Base-by-base conservation (phyloP, 2,888 invertebrate genomes). In the Fissipunctia ypsillon region DNA sequence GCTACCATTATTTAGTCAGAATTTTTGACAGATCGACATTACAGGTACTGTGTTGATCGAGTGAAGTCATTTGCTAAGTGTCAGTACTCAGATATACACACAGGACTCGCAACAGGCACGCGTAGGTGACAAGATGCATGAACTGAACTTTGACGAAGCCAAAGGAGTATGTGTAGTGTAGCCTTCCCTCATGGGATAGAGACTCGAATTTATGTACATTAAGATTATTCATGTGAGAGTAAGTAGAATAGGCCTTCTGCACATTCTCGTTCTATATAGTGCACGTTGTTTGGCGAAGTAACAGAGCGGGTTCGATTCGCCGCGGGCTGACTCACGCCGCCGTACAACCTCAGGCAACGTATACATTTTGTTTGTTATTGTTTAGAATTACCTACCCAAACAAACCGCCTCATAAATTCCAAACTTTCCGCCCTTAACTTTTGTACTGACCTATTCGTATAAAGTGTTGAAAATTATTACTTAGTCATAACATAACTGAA, bases 341-440 rank as follows among this genome's bases (percentile, higher is more conserved):
- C 86, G 78, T 81, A 81, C 85, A 83, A 78, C 80, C 87, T 78
- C 79, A 78, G 83, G 88, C 87, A 83, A 77, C 80, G 86, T 89
- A 90, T 84, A 91, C 90, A 92, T 90, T 93, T 91, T 92, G 93
- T 93, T 92, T 93, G 93, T 93, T 94, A 93, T 94, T 94, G 93
- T 93, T 93, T 92, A 92, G 92, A 92, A 93, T 93, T 93, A 94
- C 93, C 90, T 89, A 90, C 90, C 90, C 89, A 92, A 93, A 93
- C 90, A 92, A 89, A 92, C 91, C 90, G 89, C 88, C 89, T 91
- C 91, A 94, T 94, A 93, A 92, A 94, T 94, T 91, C 84, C 82
- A 84, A 93, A 94, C 91, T 92, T 94, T 91, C 86, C 88, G 84
- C 87, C 89, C 89, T 85, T 89, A 91, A 93, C 91, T 90, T 92